Base-by-base conservation (phyloP, 2,888 invertebrate genomes). In the Thecocarcelia acutangulata region DNA sequence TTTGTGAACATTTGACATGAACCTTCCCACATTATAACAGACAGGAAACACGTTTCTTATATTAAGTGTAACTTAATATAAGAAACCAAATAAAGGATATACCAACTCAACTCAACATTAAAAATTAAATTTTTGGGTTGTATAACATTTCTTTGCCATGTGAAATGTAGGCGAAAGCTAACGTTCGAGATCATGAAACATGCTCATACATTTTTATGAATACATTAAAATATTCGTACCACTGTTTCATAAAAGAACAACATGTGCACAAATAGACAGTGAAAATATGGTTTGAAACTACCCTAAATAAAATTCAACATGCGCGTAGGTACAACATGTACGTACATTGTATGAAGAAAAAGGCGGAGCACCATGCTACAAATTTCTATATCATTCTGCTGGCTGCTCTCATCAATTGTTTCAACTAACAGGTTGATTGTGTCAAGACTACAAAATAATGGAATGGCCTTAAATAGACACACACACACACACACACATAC, bases 201-300 rank as follows among this genome's bases (percentile, higher is more conserved):
- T n/a, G n/a, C n/a, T n/a, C n/a, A n/a, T n/a, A n/a, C n/a, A n/a
- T n/a, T n/a, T n/a, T n/a, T n/a, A n/a, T n/a, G n/a, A n/a, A n/a
- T n/a, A n/a, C n/a, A n/a, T n/a, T n/a, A n/a, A n/a, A n/a, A n/a
- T n/a, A 24, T 50, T 64, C 3, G n/a, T 6, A n/a, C 74, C 78
- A 82, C 82, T 64, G 82, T 82, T 33, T 11, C 33, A 37, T 59
- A 69, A 82, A 82, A 74, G 74, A 72, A 82, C 78, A 82, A 78
- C 82, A 78, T 82, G 82, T 82, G 82, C 78, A 82, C 78, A 75
- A 78, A 78, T 74, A 82, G 82, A 82, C 82, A 82, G 78, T 75
- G 70, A 82, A 78, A 82, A 82, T 82, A 82, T 82, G 82, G 69
- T 82, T 75, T 61, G 78, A 78, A 82, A 82, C 82, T 78, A 82